These are phyloP conservation scores for Drosophila macrothrix DNA, from an alignment of 2,888 invertebrate genomes.

Conservation along the genomic window DNA sequence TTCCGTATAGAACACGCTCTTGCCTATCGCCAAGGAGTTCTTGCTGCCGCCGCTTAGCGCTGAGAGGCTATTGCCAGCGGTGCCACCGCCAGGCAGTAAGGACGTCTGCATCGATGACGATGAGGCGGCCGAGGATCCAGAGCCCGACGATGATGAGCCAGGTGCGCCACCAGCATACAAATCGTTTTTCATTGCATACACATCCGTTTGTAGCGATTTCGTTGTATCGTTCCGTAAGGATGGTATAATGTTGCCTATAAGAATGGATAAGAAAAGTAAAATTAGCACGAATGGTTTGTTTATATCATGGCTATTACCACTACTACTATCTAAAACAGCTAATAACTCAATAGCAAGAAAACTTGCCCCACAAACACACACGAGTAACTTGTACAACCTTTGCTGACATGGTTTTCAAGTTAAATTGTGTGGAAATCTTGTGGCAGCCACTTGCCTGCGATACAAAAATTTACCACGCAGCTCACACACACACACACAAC, in stretches of 20 bases:
- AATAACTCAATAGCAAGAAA: slow-evolving; percentile 56
- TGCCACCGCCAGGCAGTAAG: slow-evolving; percentile 66
- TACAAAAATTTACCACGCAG: slow-evolving; percentile 64
- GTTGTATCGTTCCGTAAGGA: slow-evolving; percentile 83
- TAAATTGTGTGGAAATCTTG: slow-evolving; percentile 83
- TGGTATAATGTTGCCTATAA: slow-evolving; percentile 83
- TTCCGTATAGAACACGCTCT: slow-evolving; percentile 85
- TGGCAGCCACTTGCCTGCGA: slow-evolving; percentile 65
- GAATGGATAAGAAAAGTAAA: slow-evolving; percentile 7
- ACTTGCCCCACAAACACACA: slow-evolving; percentile 16
- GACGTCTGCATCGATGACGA: slow-evolving; percentile 79
- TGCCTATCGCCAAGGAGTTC: slow-evolving; percentile 85
- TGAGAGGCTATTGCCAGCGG: slow-evolving; percentile 72
- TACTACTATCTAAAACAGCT: slow-evolving; percentile 21
- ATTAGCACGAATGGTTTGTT: slow-evolving; percentile 35
- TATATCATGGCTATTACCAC: slow-evolving; percentile 1
- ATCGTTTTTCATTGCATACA: slow-evolving; percentile 84
- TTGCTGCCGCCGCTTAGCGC: slow-evolving; percentile 74
- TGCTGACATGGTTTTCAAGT: slow-evolving; percentile 78
- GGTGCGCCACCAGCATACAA: slow-evolving; percentile 74
- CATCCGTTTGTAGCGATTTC: slow-evolving; percentile 83
- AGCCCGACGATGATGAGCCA: slow-evolving; percentile 64
- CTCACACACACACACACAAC: slow-evolving; percentile 16
- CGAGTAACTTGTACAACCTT: slow-evolving; percentile 47
- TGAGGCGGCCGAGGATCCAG: slow-evolving; percentile 72